Percentiles rank a stretch among this genome's conserved stretches.
phyloP scores from a whole-genome alignment of 2,113 vertebrate species.

The Platysteira castanea region DNA sequence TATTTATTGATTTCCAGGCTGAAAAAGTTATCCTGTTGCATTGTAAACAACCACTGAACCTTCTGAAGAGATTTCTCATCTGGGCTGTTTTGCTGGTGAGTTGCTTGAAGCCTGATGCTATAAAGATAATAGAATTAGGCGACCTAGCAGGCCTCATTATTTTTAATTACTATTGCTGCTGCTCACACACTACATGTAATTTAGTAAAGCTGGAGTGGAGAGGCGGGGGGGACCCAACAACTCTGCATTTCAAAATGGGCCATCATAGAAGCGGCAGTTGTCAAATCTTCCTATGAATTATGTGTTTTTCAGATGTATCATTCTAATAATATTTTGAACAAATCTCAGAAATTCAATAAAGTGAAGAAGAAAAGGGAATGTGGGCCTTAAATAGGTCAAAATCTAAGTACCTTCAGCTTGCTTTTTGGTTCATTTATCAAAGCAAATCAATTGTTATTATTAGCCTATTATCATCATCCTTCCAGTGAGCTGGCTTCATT shows the following conservation, averaged over 20 bases:
- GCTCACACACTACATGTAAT: conserved; percentile 53
- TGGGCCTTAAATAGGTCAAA: conserved; percentile 24
- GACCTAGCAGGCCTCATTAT: conserved; percentile 66
- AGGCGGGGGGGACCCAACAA: neutral
- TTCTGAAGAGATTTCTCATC: conserved; percentile 78
- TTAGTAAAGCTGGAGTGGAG: conserved; percentile 25
- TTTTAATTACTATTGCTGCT: conserved; percentile 64
- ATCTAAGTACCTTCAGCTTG: neutral
- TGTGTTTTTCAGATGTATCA: neutral
- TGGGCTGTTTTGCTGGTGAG: conserved; percentile 83
- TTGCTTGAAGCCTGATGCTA: conserved; percentile 63
- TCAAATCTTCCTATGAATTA: neutral
- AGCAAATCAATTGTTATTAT: conserved; percentile 59
- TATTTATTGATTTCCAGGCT: conserved; percentile 58
- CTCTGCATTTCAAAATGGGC: conserved; percentile 1
- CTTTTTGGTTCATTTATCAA: conserved; percentile 48
- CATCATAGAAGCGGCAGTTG: neutral
- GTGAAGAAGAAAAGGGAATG: neutral
- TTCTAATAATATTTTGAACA: neutral
- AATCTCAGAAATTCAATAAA: neutral
- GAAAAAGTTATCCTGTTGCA: conserved; percentile 79
- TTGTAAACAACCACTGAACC: conserved; percentile 57
- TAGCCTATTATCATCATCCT: conserved; percentile 53
- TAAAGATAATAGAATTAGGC: conserved; percentile 69
- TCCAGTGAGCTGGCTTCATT: conserved; percentile 34